phyloP scores from a whole-genome alignment of 2,113 vertebrate genomes.

The Rhodinocichla rosea region DNA sequence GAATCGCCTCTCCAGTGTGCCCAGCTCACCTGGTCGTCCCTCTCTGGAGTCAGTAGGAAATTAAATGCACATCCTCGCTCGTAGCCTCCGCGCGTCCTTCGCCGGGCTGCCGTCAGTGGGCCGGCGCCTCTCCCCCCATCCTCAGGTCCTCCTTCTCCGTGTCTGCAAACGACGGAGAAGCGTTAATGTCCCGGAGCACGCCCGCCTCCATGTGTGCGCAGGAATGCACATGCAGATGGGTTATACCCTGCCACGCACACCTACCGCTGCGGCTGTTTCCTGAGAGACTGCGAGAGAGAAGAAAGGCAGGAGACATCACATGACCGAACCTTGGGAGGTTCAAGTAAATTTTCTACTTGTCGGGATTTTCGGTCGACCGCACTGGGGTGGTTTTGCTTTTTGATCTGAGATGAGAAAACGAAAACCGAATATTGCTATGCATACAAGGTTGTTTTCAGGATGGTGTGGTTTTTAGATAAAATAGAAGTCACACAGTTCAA shows the following conservation, averaged over 20 bases:
- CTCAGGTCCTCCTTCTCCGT: neutral
- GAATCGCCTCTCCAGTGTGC: fast-evolving
- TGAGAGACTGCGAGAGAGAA: neutral
- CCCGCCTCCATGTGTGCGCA: neutral
- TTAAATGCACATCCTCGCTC: neutral
- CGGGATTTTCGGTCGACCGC: neutral
- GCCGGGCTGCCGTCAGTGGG: neutral
- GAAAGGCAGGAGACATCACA: neutral
- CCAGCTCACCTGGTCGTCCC: neutral
- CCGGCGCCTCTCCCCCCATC: neutral
- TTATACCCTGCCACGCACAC: neutral
- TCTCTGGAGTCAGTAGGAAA: neutral
- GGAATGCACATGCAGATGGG: neutral
- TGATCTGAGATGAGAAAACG: neutral
- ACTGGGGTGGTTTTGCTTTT: neutral
- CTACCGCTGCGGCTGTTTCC: neutral
- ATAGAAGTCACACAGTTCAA: neutral
- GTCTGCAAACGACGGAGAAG: neutral
- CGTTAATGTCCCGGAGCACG: fast-evolving
- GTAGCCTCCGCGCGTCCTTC: neutral
- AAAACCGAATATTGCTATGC: neutral
- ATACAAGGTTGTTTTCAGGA: neutral
- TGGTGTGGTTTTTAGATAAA: neutral
- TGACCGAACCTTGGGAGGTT: neutral
- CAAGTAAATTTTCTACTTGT: neutral